Evolutionary conservation across 2,888 invertebrate genomes (phyloP).

Genomic region (Drosophila fulvimacula): DNA sequence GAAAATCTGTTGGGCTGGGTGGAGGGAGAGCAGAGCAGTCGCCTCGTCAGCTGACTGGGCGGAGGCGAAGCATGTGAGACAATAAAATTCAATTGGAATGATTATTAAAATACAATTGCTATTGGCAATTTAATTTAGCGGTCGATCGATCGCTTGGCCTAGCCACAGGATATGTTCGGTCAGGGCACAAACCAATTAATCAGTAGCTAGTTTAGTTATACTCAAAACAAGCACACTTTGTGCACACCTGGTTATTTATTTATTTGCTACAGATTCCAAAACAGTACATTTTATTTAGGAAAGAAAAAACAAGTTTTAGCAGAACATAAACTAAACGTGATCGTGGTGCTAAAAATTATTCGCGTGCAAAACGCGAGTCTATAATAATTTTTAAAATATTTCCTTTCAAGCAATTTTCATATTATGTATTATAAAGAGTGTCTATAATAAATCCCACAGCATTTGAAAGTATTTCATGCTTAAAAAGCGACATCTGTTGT

Average conservation of each 20-base stretch:
- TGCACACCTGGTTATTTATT: neutral
- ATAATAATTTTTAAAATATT: neutral
- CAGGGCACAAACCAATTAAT: constrained; percentile 21
- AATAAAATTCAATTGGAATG: constrained; percentile 34
- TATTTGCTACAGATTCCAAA: neutral
- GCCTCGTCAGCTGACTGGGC: neutral
- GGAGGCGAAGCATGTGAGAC: neutral
- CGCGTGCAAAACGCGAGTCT: neutral
- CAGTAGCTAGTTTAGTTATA: neutral
- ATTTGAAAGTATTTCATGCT: neutral
- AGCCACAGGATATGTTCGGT: constrained; percentile 44
- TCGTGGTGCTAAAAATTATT: neutral
- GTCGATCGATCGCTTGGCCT: constrained; percentile 27
- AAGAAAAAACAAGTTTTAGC: neutral
- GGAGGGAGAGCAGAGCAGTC: constrained; percentile 2
- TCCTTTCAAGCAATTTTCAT: neutral
- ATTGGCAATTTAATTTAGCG: constrained; percentile 16
- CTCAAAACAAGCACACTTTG: constrained; percentile 8
- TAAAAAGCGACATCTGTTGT: constrained; percentile 4
- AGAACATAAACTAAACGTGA: constrained; percentile 2
- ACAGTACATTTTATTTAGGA: neutral
- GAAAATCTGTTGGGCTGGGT: neutral
- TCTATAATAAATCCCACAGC: neutral
- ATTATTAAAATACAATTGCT: constrained; percentile 59
- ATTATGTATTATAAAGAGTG: neutral